phyloP scores from a whole-genome alignment of 2,113 vertebrate species.

The Sphyrna mokarran region DNA sequence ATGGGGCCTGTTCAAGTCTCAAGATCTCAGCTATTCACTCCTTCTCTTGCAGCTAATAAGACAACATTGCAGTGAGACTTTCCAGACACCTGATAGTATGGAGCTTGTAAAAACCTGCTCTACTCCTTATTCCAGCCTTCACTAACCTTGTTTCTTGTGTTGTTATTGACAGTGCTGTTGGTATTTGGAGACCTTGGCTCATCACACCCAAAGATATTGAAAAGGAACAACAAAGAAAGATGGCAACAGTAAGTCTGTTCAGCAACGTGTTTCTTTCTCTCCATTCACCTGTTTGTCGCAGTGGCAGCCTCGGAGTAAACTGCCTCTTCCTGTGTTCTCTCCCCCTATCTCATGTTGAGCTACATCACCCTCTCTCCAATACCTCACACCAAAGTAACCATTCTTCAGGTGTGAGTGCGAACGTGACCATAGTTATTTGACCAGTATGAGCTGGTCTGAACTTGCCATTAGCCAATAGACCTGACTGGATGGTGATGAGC shows the following conservation, averaged over 20 bases:
- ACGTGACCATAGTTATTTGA: background rate
- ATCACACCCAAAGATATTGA: conserved; percentile 21
- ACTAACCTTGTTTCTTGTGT: background rate
- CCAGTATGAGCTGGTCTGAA: background rate
- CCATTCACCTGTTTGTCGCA: background rate
- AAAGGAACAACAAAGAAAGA: background rate
- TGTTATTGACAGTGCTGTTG: background rate
- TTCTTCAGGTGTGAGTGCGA: background rate
- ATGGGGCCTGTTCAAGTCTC: no score
- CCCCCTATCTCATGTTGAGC: background rate
- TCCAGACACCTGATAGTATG: background rate
- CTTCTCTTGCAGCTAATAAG: background rate
- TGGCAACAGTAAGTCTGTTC: conserved; percentile 1
- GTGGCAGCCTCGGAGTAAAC: background rate
- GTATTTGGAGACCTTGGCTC: conserved; percentile 30
- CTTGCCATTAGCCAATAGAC: background rate
- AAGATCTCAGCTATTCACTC: background rate
- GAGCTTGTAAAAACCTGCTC: background rate
- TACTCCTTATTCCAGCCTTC: background rate
- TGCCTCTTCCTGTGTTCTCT: background rate
- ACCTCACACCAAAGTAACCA: background rate
- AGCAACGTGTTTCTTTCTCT: background rate
- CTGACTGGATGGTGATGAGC: background rate
- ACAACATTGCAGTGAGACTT: background rate
- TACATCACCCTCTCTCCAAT: background rate